phyloP scores from a whole-genome alignment of 2,797 vertebrate genomes.

The Melanotaenia parkinsoni region DNA sequence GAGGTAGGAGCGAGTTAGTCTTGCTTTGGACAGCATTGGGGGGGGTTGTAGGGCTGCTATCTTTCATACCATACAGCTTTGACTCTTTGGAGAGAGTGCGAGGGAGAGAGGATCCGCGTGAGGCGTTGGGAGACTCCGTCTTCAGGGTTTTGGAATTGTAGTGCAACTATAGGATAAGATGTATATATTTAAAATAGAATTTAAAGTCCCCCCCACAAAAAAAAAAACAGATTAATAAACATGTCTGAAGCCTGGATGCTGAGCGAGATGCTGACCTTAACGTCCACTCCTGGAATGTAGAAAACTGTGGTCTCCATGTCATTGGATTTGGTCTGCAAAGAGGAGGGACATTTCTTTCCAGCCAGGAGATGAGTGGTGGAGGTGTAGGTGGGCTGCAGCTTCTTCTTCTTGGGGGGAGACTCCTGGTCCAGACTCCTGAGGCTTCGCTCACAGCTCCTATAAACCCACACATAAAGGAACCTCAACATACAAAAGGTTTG shows the following conservation, averaged over 20 bases:
- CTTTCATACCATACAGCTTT: slow-evolving; percentile 99
- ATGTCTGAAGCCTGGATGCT: neutral
- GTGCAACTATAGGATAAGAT: slow-evolving; percentile 85
- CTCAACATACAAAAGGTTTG: neutral
- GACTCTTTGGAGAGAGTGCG: slow-evolving; percentile 99
- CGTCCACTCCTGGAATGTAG: slow-evolving; percentile 98
- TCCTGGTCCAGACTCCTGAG: slow-evolving; percentile 95
- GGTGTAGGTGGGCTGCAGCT: slow-evolving; percentile 92
- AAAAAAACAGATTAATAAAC: neutral
- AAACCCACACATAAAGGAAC: slow-evolving; percentile 23
- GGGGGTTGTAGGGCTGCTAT: slow-evolving; percentile 84
- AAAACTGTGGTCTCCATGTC: slow-evolving; percentile 98
- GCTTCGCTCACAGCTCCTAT: slow-evolving; percentile 94
- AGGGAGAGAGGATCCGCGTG: slow-evolving; percentile 95
- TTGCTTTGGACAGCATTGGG: slow-evolving; percentile 90
- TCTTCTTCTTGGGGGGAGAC: slow-evolving; percentile 97
- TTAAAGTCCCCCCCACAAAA: neutral
- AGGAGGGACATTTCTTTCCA: slow-evolving; percentile 94
- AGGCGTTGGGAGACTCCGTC: slow-evolving; percentile 94
- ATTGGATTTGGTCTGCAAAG: slow-evolving; percentile 93
- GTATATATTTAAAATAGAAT: neutral
- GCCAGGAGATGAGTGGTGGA: slow-evolving; percentile 92
- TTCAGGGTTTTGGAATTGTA: slow-evolving; percentile 99
- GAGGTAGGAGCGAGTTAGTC: slow-evolving; percentile 96
- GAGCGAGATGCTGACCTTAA: slow-evolving; percentile 86